Evolutionary conservation across 1,140 invertebrate species (phyloP).

Genomic region (Zaprionus gabonicus): DNA sequence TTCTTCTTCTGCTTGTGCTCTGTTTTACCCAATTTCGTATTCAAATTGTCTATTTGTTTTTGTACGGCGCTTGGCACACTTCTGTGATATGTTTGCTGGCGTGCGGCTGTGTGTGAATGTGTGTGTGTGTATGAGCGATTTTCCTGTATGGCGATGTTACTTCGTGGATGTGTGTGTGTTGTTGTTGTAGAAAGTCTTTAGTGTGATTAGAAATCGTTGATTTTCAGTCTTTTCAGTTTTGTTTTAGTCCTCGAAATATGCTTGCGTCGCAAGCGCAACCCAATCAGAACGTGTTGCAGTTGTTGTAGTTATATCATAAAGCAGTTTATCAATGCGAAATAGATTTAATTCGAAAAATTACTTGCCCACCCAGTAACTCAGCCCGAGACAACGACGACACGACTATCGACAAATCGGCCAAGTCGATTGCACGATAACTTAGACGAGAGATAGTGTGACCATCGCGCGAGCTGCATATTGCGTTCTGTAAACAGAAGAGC

Average conservation of each 20-base stretch:
- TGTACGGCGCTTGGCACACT: conserved; percentile 37
- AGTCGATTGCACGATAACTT: conserved; percentile 24
- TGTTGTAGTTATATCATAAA: conserved; percentile 59
- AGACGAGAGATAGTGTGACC: conserved; percentile 18
- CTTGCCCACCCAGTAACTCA: conserved; percentile 63
- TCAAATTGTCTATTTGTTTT: conserved; percentile 43
- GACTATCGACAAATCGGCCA: conserved; percentile 32
- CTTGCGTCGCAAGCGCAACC: conserved; percentile 54
- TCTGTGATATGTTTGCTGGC: conserved; percentile 40
- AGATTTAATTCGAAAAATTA: conserved; percentile 66
- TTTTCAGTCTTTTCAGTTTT: conserved; percentile 73
- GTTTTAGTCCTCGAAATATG: conserved; percentile 51
- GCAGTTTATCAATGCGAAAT: conserved; percentile 70
- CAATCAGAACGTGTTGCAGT: conserved; percentile 40
- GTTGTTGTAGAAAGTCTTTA: conserved; percentile 69
- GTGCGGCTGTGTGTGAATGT: conserved; percentile 12
- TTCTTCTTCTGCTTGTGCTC: neutral
- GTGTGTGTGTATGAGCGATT: conserved; percentile 29
- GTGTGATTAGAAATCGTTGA: conserved; percentile 73
- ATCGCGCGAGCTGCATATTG: neutral
- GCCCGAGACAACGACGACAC: conserved; percentile 77
- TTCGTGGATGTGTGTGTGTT: conserved; percentile 45
- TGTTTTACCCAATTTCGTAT: conserved; percentile 30
- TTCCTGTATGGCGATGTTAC: conserved; percentile 49
- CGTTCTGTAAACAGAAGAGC: neutral